A percentile compares a stretch with the other conserved stretches of the same genome.
Evolutionary conservation across 1,140 invertebrate genomes (phyloP).

Genomic region (Cyclargus thomasi): DNA sequence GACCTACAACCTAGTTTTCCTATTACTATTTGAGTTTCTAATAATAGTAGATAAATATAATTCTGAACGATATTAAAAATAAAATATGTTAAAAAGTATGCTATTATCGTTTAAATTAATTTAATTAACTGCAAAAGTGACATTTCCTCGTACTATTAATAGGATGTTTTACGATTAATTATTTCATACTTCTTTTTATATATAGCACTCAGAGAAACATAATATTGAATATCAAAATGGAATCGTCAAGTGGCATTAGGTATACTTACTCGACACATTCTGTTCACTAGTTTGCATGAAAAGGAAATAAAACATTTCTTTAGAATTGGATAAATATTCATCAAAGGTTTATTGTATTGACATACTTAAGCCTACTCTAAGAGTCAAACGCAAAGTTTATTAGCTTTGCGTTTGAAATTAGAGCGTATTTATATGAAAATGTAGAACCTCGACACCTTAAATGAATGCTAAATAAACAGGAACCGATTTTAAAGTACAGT

Average conservation of each 20-base stretch:
- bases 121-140: constrained; percentile 18
- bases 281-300: not conserved
- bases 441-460: not conserved
- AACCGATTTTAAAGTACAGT: not conserved
- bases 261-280: not conserved
- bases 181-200: too few relatives aligned
- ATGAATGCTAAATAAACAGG: not conserved
- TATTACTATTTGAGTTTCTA: not conserved
- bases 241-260: not conserved
- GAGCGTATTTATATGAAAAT: not conserved
- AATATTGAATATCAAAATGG: not conserved
- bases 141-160: not conserved
- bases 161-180: not conserved
- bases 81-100: too few relatives aligned
- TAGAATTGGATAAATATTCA: not conserved
- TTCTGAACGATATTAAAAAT: not conserved
- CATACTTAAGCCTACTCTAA: not conserved
- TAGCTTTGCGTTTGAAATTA: not conserved
- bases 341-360: too few relatives aligned
- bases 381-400: not conserved
- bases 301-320: not conserved
- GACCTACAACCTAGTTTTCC: not conserved
- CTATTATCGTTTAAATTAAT: too few relatives aligned
- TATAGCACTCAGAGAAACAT: not conserved
- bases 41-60: not conserved